Percentiles rank a stretch among this genome's conserved stretches.
Conservation (phyloP, 2,888 invertebrate genomes). For the Prenolepis imparis region DNA sequence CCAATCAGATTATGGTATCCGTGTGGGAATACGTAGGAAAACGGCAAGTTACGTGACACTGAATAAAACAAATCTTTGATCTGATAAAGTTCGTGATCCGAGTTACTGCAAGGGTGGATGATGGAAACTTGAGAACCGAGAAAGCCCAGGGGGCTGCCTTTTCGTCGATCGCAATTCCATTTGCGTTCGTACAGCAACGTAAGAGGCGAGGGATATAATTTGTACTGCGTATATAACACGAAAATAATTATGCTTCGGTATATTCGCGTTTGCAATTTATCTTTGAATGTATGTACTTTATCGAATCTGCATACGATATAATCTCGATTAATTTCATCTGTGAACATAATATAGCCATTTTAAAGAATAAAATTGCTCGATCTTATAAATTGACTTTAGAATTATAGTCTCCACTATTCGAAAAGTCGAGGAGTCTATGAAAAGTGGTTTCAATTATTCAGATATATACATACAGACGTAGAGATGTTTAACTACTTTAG, state of each 20-base stretch:
- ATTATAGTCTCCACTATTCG: not conserved
- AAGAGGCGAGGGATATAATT: not conserved
- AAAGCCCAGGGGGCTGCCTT: conserved; percentile 28
- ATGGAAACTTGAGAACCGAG: conserved; percentile 48
- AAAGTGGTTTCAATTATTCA: not conserved
- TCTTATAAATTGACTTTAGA: not conserved
- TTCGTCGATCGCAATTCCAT: conserved; percentile 54
- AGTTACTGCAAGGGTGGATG: conserved; percentile 39
- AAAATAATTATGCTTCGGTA: conserved; percentile 20
- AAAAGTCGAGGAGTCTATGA: not conserved
- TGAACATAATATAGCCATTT: too few relatives aligned
- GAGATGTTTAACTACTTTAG: too few relatives aligned
- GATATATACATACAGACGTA: too few relatives aligned
- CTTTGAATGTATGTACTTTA: not conserved
- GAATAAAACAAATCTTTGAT: conserved; percentile 59
- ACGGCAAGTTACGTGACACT: conserved; percentile 54
- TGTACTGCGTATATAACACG: not conserved
- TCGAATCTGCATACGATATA: not conserved
- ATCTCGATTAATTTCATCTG: not conserved
- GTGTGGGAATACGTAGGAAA: conserved; percentile 48
- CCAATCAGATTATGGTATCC: conserved; percentile 55
- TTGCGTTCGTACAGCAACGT: conserved; percentile 33
- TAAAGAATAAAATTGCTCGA: not conserved
- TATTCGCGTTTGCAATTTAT: not conserved
- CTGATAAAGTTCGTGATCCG: conserved; percentile 56